Percentiles rank a stretch among this genome's conserved stretches.
Conservation (phyloP, 1,140 invertebrate species). For the Zelostemma sp. region DNA sequence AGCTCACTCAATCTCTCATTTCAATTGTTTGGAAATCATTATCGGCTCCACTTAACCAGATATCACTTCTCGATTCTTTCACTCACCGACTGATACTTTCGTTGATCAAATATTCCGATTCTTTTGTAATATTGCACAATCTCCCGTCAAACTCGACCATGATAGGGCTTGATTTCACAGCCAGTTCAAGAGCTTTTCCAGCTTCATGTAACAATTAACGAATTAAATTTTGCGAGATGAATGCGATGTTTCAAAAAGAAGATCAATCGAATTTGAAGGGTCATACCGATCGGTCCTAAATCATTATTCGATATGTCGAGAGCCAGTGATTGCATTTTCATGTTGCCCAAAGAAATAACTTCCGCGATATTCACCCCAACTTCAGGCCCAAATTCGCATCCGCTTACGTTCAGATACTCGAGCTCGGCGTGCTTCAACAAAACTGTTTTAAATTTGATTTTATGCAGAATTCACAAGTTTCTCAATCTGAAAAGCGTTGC, state of each 20-base stretch:
- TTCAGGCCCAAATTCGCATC: slow-evolving; percentile 49
- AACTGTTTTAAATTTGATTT: slow-evolving; percentile 52
- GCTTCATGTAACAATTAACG: slow-evolving; percentile 48
- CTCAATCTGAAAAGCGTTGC: not conserved
- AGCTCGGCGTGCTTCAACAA: slow-evolving; percentile 48
- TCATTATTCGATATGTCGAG: slow-evolving; percentile 60
- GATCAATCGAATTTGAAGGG: not conserved
- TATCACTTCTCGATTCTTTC: slow-evolving; percentile 20
- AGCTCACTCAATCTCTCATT: too few relatives aligned
- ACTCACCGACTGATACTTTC: slow-evolving; percentile 53
- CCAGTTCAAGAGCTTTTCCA: slow-evolving; percentile 53
- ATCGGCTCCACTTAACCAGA: not conserved
- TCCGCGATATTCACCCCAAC: slow-evolving; percentile 52
- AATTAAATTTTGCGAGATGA: too few relatives aligned
- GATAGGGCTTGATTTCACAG: slow-evolving; percentile 31
- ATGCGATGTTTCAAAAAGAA: not conserved
- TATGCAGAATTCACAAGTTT: too few relatives aligned
- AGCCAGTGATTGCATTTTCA: slow-evolving; percentile 32
- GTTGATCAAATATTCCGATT: slow-evolving; percentile 53
- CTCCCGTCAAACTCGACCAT: slow-evolving; percentile 55
- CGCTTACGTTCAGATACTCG: slow-evolving; percentile 57
- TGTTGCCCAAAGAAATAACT: slow-evolving; percentile 44
- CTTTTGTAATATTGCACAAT: slow-evolving; percentile 60
- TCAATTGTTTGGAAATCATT: too few relatives aligned
- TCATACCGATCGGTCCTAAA: slow-evolving; percentile 53